Base-by-base conservation (phyloP, 2,888 invertebrate genomes). In the Caenorhabditis virilis region DNA sequence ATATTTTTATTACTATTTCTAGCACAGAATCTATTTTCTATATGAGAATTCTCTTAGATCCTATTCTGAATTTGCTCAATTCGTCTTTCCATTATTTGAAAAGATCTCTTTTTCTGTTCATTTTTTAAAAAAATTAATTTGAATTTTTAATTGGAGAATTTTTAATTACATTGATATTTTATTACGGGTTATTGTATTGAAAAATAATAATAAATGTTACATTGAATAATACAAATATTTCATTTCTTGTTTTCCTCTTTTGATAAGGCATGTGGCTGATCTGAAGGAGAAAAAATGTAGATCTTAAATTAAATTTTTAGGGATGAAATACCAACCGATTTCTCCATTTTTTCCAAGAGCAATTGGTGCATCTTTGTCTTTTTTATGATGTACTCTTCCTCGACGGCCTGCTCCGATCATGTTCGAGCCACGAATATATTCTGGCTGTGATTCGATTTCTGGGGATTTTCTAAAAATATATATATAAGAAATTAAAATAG, bases 341-440 rank as follows among this genome's bases (percentile, higher is more conserved):
- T 25, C 23, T 30, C 47, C 16, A 5, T 39, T n/a, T n/a, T n/a
- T n/a, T n/a, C n/a, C n/a, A n/a, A n/a, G n/a, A n/a, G n/a, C n/a
- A n/a, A n/a, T n/a, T n/a, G n/a, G n/a, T n/a, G n/a, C 35, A 20
- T 45, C 15, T 33, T 53, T 56, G 35, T 47, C 42, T 23, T 42
- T 39, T 18, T 56, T 39, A 7, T 56, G 33, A 0, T 51, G n/a
- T 6, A 26, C n/a, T 41, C 48, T 6, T 23, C 52, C 20, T 20
- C 15, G 23, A 7, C 63, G 27, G 6, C 64, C 64, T 1, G 54
- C 64, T 33, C 59, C 59, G 26, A 64, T 59, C 58, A 64, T 59
- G 42, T 64, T 64, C 2, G 58, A 53, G 26, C 64, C 64, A 0
- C 49, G 64, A 15, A 64, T 42, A 49, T 64, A 36, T 25, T 54